Percentiles rank a stretch among this genome's conserved stretches.
Evolutionary conservation across 2,797 vertebrate genomes (phyloP).

Genomic region (Heliangelus exortis): DNA sequence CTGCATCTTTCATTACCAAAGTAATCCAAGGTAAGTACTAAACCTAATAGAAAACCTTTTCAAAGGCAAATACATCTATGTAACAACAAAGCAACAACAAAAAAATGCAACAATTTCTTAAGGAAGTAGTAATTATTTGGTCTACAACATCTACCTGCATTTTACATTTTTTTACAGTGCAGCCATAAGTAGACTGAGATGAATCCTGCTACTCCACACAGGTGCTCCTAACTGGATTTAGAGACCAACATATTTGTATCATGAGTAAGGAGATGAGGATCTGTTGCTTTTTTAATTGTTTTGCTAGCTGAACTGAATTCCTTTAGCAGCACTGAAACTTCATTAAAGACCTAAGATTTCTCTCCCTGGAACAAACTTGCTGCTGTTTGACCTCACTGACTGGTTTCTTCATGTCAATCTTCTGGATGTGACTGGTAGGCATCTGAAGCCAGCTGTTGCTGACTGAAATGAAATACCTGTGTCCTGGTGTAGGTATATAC

Average conservation of each 20-base stretch:
- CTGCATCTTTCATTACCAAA: background rate
- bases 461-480: constrained; percentile 23
- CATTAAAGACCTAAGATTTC: constrained; percentile 15
- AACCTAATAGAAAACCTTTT: background rate
- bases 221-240: background rate
- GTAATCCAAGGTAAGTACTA: background rate
- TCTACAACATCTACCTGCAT: background rate
- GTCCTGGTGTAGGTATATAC: constrained; percentile 38
- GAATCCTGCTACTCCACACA: background rate
- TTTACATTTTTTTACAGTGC: background rate
- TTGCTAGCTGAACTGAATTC: background rate
- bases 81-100: background rate
- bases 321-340: background rate
- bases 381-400: constrained; percentile 71
- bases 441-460: constrained; percentile 43
- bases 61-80: background rate
- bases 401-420: constrained; percentile 63
- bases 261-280: background rate
- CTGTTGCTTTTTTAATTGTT: background rate
- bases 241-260: background rate
- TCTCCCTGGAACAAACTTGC: constrained; percentile 72
- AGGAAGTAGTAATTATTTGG: background rate
- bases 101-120: background rate
- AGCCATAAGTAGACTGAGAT: background rate
- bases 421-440: constrained; percentile 54